Evolutionary conservation across 2,888 invertebrate species (phyloP), one percentile per base, ranked within the genome.

Genomic region (Agrotis exclamationis): DNA sequence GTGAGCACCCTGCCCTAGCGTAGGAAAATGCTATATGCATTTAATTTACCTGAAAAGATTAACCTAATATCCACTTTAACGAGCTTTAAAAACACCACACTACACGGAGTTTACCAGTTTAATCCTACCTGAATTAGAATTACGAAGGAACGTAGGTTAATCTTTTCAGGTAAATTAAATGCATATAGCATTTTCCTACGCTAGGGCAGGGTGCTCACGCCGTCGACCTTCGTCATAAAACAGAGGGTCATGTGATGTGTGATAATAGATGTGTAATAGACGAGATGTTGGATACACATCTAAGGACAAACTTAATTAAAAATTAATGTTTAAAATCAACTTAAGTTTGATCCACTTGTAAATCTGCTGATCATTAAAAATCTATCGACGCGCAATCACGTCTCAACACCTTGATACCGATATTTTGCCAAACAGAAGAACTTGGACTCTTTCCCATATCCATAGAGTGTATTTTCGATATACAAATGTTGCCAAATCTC

Each of bases 161-260:
- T 60, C 44, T 50, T 69, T 76, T 50, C 20, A 3, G 7, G 18
- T 45, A 53, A 57, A 53, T n/a, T 45, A 11, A 13, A 28, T 45
- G n/a, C 18, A n/a, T 57, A 39, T 16, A 48, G n/a, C 66, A 14
- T 59, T 63, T n/a, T n/a, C n/a, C n/a, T n/a, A 48, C 16, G n/a
- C 18, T 47, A 22, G 33, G 51, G 13, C 48, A 47, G 39, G 74
- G 53, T 56, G 45, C 44, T 67, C 63, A 39, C 53, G 20, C 54
- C 18, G 59, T 60, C 79, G 56, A 79, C 74, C 67, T 20, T 56
- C 54, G 45, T 78, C 75, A 68, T 64, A 74, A 65, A 57, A n/a
- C 45, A 51, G 28, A 45, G 22, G 50, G 56, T 33, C 18, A 28
- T 20, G 54, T 54, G 44, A 69, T 28, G 20, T 33, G 45, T 18